Evolutionary conservation across 2,888 invertebrate genomes (phyloP).

Genomic region (Heliconius hortense): DNA sequence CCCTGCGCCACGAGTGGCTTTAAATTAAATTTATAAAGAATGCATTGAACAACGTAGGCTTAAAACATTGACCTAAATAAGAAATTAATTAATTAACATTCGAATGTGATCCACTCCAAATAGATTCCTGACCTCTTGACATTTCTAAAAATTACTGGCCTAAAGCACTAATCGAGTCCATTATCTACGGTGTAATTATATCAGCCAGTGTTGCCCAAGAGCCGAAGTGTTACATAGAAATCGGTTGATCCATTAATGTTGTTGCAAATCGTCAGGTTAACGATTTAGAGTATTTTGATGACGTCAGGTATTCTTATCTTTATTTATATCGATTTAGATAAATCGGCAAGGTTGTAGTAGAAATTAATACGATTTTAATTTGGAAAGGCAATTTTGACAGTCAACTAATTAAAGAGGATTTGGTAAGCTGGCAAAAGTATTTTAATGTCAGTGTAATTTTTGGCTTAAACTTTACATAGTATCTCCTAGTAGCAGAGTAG

Average conservation of each 20-base stretch:
- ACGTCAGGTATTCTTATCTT: neutral
- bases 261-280: conserved; percentile 37
- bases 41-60: neutral
- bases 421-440: too few relatives aligned
- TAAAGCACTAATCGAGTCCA: conserved; percentile 43
- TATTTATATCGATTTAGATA: conserved; percentile 1
- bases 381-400: neutral
- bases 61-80: conserved; percentile 5
- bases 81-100: conserved; percentile 13
- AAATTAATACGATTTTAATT: conserved; percentile 5
- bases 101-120: conserved; percentile 21
- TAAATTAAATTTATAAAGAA: neutral
- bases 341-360: neutral
- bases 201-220: conserved; percentile 38
- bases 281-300: conserved; percentile 31
- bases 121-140: conserved; percentile 42
- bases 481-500: too few relatives aligned
- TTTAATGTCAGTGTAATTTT: too few relatives aligned
- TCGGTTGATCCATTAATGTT: conserved; percentile 35
- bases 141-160: conserved; percentile 44
- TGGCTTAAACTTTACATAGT: too few relatives aligned
- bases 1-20: too few relatives aligned
- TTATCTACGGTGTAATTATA: conserved; percentile 46
- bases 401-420: neutral
- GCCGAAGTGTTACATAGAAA: conserved; percentile 29